These are phyloP conservation scores for Nowickia ferox DNA, from an alignment of 2,888 invertebrate species.

Conservation along the genomic window DNA sequence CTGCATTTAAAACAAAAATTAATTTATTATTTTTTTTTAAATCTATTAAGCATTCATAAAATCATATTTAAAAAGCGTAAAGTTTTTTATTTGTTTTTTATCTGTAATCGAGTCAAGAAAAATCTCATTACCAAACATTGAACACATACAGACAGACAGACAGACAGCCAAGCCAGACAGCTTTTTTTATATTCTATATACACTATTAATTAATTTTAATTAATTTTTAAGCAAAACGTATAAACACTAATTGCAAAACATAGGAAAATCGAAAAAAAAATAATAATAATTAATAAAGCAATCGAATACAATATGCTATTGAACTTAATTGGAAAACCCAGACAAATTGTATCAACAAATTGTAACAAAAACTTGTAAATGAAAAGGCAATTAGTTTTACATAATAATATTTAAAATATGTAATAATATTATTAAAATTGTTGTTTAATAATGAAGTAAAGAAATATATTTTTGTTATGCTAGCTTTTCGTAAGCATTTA, in stretches of 20 bases:
- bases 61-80: slow-evolving; percentile 46
- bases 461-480: slow-evolving; percentile 58
- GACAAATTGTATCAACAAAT: slow-evolving; percentile 5
- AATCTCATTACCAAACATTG: slow-evolving; percentile 60
- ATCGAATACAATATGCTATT: slow-evolving; percentile 51
- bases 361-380: slow-evolving; percentile 24
- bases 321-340: slow-evolving; percentile 52
- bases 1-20: slow-evolving; percentile 51
- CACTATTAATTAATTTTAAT: slow-evolving; percentile 64
- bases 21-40: slow-evolving; percentile 11
- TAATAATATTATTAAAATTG: slow-evolving; percentile 14
- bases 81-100: slow-evolving; percentile 45
- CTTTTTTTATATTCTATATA: slow-evolving; percentile 30
- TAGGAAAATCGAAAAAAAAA: slow-evolving; percentile 41
- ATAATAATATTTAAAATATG: slow-evolving; percentile 23
- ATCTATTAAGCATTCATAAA: slow-evolving; percentile 32
- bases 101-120: slow-evolving; percentile 64
- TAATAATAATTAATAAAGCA: slow-evolving; percentile 23
- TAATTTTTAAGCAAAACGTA: slow-evolving; percentile 56
- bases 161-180: slow-evolving; percentile 14
- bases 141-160: slow-evolving; percentile 21
- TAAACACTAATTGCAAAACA: slow-evolving; percentile 40
- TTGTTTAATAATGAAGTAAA: slow-evolving; percentile 38
- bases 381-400: slow-evolving; percentile 45
- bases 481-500: slow-evolving; percentile 66